Conservation (phyloP, 2,888 invertebrate genomes). For the Dryadula phaetusa region DNA sequence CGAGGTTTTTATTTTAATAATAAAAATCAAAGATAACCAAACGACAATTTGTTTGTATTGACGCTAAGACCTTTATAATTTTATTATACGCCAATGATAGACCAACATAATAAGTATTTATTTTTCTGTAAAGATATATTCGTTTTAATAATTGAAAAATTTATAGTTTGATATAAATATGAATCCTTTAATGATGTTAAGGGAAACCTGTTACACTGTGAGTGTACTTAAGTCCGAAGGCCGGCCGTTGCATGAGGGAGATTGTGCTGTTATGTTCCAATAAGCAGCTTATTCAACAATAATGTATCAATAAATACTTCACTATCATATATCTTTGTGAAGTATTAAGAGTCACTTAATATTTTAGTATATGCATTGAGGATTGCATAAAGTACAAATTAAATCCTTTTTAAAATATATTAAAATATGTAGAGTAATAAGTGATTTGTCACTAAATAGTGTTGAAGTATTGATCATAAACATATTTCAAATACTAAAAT, state of each 20-base stretch:
- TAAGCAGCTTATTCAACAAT: constrained; percentile 42
- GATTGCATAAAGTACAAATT: too few relatives aligned
- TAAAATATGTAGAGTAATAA: too few relatives aligned
- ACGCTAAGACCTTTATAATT: too few relatives aligned
- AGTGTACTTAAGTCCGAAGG: constrained; percentile 45
- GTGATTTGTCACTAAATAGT: too few relatives aligned
- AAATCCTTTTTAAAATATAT: too few relatives aligned
- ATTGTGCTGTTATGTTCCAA: constrained; percentile 47
- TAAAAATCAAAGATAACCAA: background rate
- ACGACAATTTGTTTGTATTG: background rate
- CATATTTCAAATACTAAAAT: too few relatives aligned
- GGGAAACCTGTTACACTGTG: constrained; percentile 38
- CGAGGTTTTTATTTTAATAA: background rate
- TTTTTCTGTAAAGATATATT: too few relatives aligned
- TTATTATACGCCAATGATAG: too few relatives aligned
- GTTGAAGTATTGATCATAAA: too few relatives aligned
- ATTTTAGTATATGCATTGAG: background rate
- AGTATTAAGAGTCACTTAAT: constrained; percentile 28
- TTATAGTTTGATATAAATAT: background rate
- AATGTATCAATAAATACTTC: constrained; percentile 30
- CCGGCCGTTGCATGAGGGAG: constrained; percentile 49
- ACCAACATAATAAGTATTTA: too few relatives aligned
- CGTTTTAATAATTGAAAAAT: too few relatives aligned
- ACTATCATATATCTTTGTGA: constrained; percentile 16
- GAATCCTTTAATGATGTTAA: constrained; percentile 1